phyloP scores from a whole-genome alignment of 2,113 vertebrate genomes.

The Caracal caracal region DNA sequence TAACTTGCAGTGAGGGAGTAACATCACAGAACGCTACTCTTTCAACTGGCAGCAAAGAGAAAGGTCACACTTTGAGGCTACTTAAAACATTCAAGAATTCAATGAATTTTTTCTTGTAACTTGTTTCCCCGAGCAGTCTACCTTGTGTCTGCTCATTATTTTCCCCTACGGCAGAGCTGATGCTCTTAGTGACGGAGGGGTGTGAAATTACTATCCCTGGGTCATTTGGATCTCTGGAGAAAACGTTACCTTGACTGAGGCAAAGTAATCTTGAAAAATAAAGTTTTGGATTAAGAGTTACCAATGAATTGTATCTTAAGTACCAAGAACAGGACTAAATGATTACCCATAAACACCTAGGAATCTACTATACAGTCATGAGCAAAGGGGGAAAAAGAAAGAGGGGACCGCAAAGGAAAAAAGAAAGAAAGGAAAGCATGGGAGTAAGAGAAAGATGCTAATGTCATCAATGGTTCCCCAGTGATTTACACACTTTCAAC shows the following conservation, averaged over 20 bases:
- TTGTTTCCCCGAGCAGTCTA: not conserved
- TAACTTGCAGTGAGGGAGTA: not conserved
- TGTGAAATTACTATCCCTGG: not conserved
- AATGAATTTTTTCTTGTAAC: not conserved
- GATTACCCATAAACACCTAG: not conserved
- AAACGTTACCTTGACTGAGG: not conserved
- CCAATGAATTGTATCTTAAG: not conserved
- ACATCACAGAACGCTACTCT: not conserved
- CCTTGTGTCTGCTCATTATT: not conserved
- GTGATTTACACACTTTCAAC: accelerated
- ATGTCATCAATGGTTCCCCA: not conserved
- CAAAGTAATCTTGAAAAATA: not conserved
- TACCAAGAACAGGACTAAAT: not conserved
- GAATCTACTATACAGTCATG: not conserved
- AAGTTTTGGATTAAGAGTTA: not conserved
- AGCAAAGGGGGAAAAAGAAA: not conserved
- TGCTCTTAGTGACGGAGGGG: not conserved
- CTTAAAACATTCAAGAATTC: not conserved
- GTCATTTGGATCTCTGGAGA: not conserved
- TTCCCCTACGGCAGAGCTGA: not conserved
- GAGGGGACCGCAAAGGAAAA: not conserved
- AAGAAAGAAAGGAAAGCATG: not conserved
- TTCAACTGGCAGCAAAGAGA: not conserved
- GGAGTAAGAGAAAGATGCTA: not conserved
- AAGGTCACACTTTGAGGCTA: not conserved